Base-by-base conservation (phyloP, 2,113 vertebrate genomes). In the Mesitornis unicolor region DNA sequence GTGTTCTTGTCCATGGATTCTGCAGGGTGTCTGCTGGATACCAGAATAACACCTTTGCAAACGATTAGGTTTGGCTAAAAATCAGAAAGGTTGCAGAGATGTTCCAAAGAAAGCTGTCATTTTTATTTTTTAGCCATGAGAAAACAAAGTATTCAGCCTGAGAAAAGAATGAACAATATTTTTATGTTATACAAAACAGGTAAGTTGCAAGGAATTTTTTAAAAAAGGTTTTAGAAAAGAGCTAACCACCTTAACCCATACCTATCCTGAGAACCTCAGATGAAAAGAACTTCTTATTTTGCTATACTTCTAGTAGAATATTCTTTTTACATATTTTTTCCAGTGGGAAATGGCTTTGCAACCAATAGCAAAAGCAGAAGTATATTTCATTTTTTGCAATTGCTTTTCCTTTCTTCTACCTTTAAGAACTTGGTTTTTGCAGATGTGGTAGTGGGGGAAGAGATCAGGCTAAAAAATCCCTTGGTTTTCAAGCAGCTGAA, bases 361-460 rank as follows among this genome's bases (percentile, higher is more conserved):
- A 53, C 36, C 13, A 31, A 38, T 10, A 1, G 0, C 33, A 94
- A 57, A 60, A 67, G 18, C 4, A 82, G 21, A 68, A 76, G 7
- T 15, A 9, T 10, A 13, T 19, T 87, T 82, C 3, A 26, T 67
- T 88, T 75, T 48, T 79, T 54, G 38, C 29, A 36, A 79, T 71
- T 88, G 3, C 15, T 75, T 67, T 59, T 57, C 11, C 24, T 57
- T 77, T 94, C 8, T 83, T 65, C 40, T 76, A 7, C 11, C 19
- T 70, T 60, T 48, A 43, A 67, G 40, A 60, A 56, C 13, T 78
- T 50, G 13, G 9, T 65, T 81, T 54, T 42, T 43, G 15, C 1
- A 1, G 53, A 18, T 3, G 6, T 15, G 6, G 5, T 10, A 2
- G n/a, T n/a, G n/a, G 4, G 0, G 2, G 0, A 60, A 15, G 6